phyloP scores from a whole-genome alignment of 2,113 vertebrate genomes.

The Anolis carolinensis region DNA sequence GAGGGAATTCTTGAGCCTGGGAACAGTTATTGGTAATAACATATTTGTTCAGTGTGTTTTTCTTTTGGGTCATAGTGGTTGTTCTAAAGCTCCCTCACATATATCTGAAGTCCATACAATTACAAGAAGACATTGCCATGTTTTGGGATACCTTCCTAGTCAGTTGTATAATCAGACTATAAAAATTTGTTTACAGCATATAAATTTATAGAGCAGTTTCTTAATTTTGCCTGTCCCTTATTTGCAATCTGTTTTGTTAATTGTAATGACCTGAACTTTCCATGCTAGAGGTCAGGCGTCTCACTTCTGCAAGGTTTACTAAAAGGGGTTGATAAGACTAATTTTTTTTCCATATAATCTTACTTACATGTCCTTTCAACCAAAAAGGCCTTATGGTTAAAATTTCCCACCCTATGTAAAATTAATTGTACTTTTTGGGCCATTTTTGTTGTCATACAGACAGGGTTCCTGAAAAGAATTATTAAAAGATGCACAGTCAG shows the following conservation, averaged over 20 bases:
- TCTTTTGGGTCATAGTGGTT: not conserved
- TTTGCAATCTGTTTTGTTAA: not conserved
- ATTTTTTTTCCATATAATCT: too few relatives aligned
- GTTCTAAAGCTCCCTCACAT: not conserved
- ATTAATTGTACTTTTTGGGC: too few relatives aligned
- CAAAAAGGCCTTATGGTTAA: too few relatives aligned
- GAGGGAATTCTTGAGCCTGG: too few relatives aligned
- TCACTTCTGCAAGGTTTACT: too few relatives aligned
- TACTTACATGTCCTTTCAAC: too few relatives aligned
- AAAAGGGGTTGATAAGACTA: too few relatives aligned
- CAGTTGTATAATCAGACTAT: not conserved
- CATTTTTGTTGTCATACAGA: too few relatives aligned
- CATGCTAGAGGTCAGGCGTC: too few relatives aligned
- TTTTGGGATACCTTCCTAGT: not conserved
- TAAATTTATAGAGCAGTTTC: not conserved
- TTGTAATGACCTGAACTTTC: too few relatives aligned
- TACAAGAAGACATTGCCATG: not conserved
- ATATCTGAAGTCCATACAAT: not conserved
- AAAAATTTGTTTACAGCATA: not conserved
- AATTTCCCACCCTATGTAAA: too few relatives aligned
- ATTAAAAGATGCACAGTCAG: not conserved
- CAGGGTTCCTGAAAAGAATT: not conserved
- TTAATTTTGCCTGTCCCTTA: not conserved
- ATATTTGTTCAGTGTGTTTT: not conserved
- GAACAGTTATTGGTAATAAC: too few relatives aligned